Conservation (phyloP, 2,797 vertebrate genomes). For the Microhierax caerulescens region DNA sequence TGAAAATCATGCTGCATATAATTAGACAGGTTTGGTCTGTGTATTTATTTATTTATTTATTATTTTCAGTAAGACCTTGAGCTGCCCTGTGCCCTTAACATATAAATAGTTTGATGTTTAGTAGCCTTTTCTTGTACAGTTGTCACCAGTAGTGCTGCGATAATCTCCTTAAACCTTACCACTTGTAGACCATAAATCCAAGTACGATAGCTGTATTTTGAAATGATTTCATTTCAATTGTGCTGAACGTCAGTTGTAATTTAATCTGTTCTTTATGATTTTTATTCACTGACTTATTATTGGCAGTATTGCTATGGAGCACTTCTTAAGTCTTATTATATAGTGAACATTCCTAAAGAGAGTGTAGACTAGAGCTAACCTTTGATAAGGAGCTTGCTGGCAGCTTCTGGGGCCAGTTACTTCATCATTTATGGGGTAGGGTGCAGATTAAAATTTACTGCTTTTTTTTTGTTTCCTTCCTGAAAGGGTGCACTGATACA, state of each 20-base stretch:
- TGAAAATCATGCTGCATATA: background rate
- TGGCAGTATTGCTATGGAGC: background rate
- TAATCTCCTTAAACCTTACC: background rate
- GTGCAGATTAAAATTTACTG: background rate
- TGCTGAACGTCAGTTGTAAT: background rate
- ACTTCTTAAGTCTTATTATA: background rate
- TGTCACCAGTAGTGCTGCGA: background rate
- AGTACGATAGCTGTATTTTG: background rate
- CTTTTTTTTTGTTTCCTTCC: background rate
- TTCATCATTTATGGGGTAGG: background rate
- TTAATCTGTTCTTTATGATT: constrained; percentile 26
- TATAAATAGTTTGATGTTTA: background rate
- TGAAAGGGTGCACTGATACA: background rate
- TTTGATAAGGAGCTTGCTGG: background rate
- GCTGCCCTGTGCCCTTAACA: background rate
- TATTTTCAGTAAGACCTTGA: background rate
- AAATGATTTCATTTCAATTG: background rate
- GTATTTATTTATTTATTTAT: background rate
- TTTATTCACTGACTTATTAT: constrained; percentile 24
- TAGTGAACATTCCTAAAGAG: background rate
- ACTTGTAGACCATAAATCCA: background rate
- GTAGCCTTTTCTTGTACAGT: background rate
- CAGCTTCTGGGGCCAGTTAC: background rate
- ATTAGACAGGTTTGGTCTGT: background rate
- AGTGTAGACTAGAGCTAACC: background rate